Base-by-base conservation (phyloP, 2,113 vertebrate species). In the Rhinopithecus roxellana region DNA sequence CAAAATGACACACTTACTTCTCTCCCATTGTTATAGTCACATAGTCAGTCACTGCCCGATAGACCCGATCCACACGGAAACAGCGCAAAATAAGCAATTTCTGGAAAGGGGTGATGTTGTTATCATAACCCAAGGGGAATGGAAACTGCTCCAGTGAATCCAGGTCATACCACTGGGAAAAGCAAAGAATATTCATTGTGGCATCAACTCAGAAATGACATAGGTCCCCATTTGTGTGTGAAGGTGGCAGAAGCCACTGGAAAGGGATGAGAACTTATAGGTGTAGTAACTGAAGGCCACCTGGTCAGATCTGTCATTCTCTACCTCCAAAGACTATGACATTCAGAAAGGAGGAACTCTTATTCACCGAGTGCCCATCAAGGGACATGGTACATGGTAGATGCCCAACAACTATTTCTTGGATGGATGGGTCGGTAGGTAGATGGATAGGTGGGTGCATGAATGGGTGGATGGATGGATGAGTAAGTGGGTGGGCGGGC, bases 21-120 rank as follows among this genome's bases (percentile, higher is more conserved):
- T 99, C 99, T 43, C 99, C 99, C 99, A 99, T 99, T 0, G 99
- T 99, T 81, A 98, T 14, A 0, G 99, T 99, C 82, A 99, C 98
- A 0, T 99, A 99, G 98, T 99, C 99, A 0, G 98, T 99, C 82
- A 99, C 99, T 0, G 99, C 99, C n/a, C 99, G 99, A 88, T 99
- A 99, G 0, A 99, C 99, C 5, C 99, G 98, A 61, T 99, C 99
- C 82, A 99, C 99, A 0, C 99, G 99, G 98, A 99, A 99, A 86
- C 99, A 99, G 10, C 99, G 99, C 85, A 99, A 75, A 55, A 99
- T 96, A 0, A 99, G 98, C 50, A 99, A 98, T 97, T 99, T 99
- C 98, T 99, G 99, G 97, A 99, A 99, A 55, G 93, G 38, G 1
- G 99, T 99, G 97, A 99, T 98, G 20, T 17, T 97, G 2, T 97